Base-by-base conservation (phyloP, 64 coral and sea anemone species). In the Actinia tenebrosa region DNA sequence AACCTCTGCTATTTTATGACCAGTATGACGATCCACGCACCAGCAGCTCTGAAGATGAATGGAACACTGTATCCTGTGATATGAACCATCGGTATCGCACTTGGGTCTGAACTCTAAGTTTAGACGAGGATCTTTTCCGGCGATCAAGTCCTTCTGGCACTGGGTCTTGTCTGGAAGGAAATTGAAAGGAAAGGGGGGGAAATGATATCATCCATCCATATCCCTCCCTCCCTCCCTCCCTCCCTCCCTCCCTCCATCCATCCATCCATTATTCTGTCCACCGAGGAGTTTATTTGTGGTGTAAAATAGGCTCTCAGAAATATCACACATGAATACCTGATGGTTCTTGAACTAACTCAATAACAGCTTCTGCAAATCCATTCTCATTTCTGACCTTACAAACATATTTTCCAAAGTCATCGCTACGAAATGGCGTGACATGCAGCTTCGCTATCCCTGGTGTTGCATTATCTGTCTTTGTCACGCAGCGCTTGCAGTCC, bases 1-100 rank as follows among this genome's bases (percentile, higher is more conserved):
- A 84, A 80, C 88, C 13, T 96, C 94, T 22, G 91, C 94, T 64
- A 90, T 80, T 87, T 96, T 96, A 82, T 96, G 88, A 1, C 94
- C 94, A 56, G 94, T 90, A 44, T 89, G 58, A 53, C 78, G 78
- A 30, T 96, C 91, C 0, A 96, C 94, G 50, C 94, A 96, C 94
- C 94, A 96, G 16, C 94, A 96, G 54, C 25, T 88, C 11, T 84
- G 54, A 18, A 84, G 23, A 69, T 96, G 88, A 80, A 96, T 79
- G 52, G 94, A 96, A 50, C 94, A 96, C 61, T 96, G 94, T 7
- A 96, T 58, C 44, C 20, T 20, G 71, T 93, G 94, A 55, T 93
- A 96, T 6, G 58, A 80, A 10, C 94, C 94, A 60, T 96, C 86
- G 3, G 13, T 5, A 80, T 96, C 27, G 60, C 94, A 96, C 53